phyloP scores from a whole-genome alignment of 1,140 invertebrate genomes.

The Hycleus phaleratus region DNA sequence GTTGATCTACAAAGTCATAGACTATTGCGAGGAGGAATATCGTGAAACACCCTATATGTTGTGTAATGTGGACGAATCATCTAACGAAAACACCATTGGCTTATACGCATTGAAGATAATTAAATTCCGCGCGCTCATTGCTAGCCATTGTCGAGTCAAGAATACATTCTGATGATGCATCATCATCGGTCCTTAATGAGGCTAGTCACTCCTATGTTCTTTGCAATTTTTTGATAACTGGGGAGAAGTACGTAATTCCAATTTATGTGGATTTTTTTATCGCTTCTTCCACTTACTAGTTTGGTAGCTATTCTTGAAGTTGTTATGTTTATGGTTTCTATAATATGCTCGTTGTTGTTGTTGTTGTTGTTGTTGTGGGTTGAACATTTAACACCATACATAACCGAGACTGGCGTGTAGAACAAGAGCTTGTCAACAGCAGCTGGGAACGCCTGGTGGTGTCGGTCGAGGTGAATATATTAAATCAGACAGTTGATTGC shows the following conservation, averaged over 20 bases:
- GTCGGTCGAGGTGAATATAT: slow-evolving; percentile 35
- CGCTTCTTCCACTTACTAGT: no score
- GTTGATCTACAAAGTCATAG: background rate
- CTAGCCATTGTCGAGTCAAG: slow-evolving; percentile 24
- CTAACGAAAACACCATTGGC: background rate
- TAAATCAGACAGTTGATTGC: slow-evolving; percentile 40
- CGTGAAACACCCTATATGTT: background rate
- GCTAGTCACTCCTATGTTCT: background rate
- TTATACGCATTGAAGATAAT: slow-evolving; percentile 18
- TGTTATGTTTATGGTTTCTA: background rate
- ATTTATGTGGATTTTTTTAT: no score
- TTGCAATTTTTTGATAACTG: no score
- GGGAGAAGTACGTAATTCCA: no score
- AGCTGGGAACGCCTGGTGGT: slow-evolving; percentile 27
- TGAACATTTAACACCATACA: slow-evolving; percentile 24
- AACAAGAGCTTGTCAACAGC: slow-evolving; percentile 37
- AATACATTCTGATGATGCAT: slow-evolving; percentile 29
- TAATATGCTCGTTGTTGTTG: background rate
- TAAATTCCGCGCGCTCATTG: slow-evolving; percentile 29
- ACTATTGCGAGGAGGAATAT: no score
- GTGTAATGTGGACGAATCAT: background rate
- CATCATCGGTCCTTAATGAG: slow-evolving; percentile 19
- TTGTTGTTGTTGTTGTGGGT: slow-evolving; percentile 19
- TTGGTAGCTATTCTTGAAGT: no score
- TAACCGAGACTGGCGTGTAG: slow-evolving; percentile 25